Evolutionary conservation across 2,797 vertebrate genomes (phyloP), one percentile per base, ranked within the genome.

Genomic region (Gallinago solitaria): DNA sequence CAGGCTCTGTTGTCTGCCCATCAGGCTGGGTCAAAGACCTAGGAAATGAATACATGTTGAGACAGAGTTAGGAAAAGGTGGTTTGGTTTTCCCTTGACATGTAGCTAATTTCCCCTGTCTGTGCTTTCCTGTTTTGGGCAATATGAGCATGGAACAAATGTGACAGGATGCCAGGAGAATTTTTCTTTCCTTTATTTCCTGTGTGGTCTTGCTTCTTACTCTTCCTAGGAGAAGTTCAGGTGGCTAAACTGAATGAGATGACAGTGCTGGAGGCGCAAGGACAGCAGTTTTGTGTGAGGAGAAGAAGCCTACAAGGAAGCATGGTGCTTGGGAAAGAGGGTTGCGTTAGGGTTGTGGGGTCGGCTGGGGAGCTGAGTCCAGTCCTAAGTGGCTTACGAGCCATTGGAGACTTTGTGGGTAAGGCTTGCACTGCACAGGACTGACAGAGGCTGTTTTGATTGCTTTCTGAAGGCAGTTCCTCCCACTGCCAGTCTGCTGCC

Each of bases 61-160:
- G 82, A 51, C 32, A 27, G 45, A 37, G 50, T 48, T 78, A 68
- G 45, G 75, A 93, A 60, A 11, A 60, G 23, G 30, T 59, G 39
- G 56, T 68, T 92, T 92, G 57, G 87, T 93, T 95, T 93, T 94
- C 68, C 25, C 50, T 92, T 75, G 71, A 47, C 65, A n/a, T 3
- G 6, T 28, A 78, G 54, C 73, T 89, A 0, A 85, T 93, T 95
- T 77, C 60, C 67, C 35, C 28, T 91, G 23, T 82, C 75, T 89
- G 54, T 60, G 32, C 71, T 82, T 90, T 85, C 68, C 56, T 75
- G 35, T 89, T 83, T 76, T 70, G n/a, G 43, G 73, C 89, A 85
- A 5, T 80, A 18, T 11, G 63, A 71, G 56, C 68, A 59, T 1
- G 10, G 75, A 95, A 93, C 47, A 91, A 83, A 89, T 81, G 9